Evolutionary conservation across 2,113 vertebrate species (phyloP).

Genomic region (Periophthalmodon schlosseri): DNA sequence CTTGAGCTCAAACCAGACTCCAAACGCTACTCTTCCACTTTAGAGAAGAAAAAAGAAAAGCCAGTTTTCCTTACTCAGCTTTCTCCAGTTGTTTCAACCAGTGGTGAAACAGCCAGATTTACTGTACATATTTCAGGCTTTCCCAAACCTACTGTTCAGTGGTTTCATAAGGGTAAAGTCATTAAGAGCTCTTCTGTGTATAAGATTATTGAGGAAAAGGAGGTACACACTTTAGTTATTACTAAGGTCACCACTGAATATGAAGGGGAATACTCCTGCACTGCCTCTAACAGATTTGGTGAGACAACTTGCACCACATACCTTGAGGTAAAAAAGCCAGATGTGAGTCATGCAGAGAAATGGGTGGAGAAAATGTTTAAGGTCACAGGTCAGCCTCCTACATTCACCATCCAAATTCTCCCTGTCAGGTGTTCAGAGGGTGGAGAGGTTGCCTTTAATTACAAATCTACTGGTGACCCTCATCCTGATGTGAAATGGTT

Average conservation of each 20-base stretch:
- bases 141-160: conserved; percentile 86
- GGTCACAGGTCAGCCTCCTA: conserved; percentile 76
- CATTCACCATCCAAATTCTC: conserved; percentile 77
- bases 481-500: conserved; percentile 82
- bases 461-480: conserved; percentile 78
- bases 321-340: conserved; percentile 78
- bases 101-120: conserved; percentile 82
- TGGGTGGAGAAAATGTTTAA: conserved; percentile 79
- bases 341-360: conserved; percentile 66
- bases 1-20: conserved; percentile 90
- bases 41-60: conserved; percentile 80
- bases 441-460: conserved; percentile 79
- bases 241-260: conserved; percentile 75
- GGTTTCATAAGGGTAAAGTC: conserved; percentile 82
- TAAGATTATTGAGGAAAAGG: conserved; percentile 82
- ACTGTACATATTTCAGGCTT: conserved; percentile 82
- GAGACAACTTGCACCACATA: conserved; percentile 79
- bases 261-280: conserved; percentile 86
- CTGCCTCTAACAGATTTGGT: conserved; percentile 83
- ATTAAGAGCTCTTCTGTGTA: conserved; percentile 78
- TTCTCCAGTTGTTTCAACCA: conserved; percentile 72
- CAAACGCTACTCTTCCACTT: conserved; percentile 79
- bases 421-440: conserved; percentile 76
- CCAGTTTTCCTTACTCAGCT: conserved; percentile 85
- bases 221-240: conserved; percentile 85